phyloP scores from a whole-genome alignment of 2,797 vertebrate species.

The Pseudochirops cupreus region DNA sequence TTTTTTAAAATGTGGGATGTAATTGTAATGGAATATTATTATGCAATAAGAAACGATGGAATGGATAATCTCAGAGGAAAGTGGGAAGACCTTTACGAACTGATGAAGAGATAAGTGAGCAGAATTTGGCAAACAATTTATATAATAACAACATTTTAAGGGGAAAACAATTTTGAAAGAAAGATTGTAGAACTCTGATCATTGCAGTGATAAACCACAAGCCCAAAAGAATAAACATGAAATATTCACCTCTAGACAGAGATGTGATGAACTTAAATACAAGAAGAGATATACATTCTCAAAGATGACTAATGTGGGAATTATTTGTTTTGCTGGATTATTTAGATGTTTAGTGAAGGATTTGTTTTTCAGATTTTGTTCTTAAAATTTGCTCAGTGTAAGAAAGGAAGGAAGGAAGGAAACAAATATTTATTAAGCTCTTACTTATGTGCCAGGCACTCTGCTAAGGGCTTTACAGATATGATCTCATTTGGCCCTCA shows the following conservation, averaged over 20 bases:
- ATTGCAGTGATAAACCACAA: neutral
- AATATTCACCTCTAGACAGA: neutral
- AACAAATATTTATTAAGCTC: neutral
- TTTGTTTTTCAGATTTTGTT: neutral
- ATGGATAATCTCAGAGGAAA: neutral
- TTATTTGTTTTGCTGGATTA: neutral
- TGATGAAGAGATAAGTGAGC: neutral
- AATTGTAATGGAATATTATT: neutral
- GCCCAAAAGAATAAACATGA: neutral
- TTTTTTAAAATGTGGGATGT: neutral
- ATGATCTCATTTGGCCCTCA: neutral
- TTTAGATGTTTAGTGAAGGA: neutral
- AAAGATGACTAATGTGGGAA: neutral
- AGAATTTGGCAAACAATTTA: neutral
- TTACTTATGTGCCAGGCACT: neutral
- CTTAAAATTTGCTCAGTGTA: neutral
- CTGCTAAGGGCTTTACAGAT: neutral
- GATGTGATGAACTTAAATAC: neutral
- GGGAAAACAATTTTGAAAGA: neutral
- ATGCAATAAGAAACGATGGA: neutral
- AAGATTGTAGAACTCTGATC: neutral
- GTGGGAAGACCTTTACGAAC: neutral
- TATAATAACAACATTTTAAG: neutral
- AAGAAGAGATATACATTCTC: neutral
- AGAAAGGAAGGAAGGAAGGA: neutral